Evolutionary conservation across 2,113 vertebrate genomes (phyloP), one percentile per base, ranked within the genome.

Genomic region (Podiceps cristatus): DNA sequence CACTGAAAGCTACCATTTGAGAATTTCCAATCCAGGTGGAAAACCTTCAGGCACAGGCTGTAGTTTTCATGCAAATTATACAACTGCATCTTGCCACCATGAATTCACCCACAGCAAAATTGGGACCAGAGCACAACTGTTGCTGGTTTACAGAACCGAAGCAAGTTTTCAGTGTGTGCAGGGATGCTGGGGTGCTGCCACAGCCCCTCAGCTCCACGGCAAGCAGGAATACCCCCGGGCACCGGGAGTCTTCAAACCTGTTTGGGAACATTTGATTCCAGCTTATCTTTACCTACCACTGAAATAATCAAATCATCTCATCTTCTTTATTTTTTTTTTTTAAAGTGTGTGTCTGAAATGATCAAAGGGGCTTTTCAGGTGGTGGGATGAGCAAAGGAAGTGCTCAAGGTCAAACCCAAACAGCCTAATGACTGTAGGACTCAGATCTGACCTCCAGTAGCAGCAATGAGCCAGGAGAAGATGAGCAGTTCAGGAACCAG

Each of bases 401-500:
- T 23, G 92, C 42, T 88, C 75, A 83, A 95, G 83, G 90, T 94
- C 90, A 93, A 94, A 75, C 22, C 47, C 50, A 24, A 84, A 85
- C 23, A 9, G 42, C 42, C 68, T 83, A 88, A 90, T 86, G 59
- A 88, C n/a, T 80, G 45, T 31, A 52, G 72, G 60, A 56, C 72
- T 74, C 2, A 1, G 47, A 37, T 74, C 63, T 90, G 87, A 83
- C 82, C 75, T 86, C 45, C 68, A 88, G 29, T 3, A 94, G 37
- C 63, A 72, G 82, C 78, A 88, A 29, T 47, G 72, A 94, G 72
- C 75, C 78, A 40, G 50, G 67, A 73, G 64, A 93, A 56, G 84
- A 93, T 35, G 79, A 95, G 79, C 42, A 44, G 90, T 72, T 97
- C 79, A 71, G 86, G 94, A 86, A 72, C 28, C 13, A 92, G 86